Evolutionary conservation across 2,888 invertebrate species (phyloP).

Genomic region (Nomada flava): DNA sequence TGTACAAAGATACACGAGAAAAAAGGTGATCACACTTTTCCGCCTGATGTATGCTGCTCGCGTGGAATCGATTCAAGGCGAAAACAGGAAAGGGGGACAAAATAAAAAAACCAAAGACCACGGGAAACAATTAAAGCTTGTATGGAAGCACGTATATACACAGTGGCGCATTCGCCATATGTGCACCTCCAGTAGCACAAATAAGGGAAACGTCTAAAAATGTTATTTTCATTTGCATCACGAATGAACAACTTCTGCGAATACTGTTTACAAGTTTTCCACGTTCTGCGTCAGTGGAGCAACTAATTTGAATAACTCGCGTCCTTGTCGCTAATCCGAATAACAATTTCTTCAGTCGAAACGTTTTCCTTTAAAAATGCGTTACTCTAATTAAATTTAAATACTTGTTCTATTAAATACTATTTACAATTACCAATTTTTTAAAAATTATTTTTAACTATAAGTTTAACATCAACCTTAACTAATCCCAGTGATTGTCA

Average conservation of each 20-base stretch:
- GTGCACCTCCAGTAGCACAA: neutral
- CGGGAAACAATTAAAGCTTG: conserved; percentile 20
- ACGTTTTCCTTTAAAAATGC: no score
- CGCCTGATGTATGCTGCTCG: neutral
- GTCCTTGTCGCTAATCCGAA: no score
- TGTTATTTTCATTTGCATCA: conserved; percentile 4
- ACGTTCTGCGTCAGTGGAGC: neutral
- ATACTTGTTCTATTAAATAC: no score
- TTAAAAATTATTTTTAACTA: no score
- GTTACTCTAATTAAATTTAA: no score
- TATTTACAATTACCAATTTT: no score
- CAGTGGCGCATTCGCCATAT: neutral
- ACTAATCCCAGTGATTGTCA: no score
- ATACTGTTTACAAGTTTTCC: neutral
- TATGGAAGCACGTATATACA: conserved; percentile 17
- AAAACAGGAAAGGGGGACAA: neutral
- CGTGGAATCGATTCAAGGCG: conserved; percentile 9
- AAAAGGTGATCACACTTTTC: neutral
- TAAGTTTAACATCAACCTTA: no score
- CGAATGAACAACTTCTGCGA: neutral
- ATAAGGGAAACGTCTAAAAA: conserved; percentile 1
- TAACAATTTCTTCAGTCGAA: no score
- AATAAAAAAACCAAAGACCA: neutral
- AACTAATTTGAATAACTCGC: no score
- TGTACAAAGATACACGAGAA: no score